Evolutionary conservation across 2,797 vertebrate genomes (phyloP), one percentile per base, ranked within the genome.

Genomic region (Cirrhinus molitorella): DNA sequence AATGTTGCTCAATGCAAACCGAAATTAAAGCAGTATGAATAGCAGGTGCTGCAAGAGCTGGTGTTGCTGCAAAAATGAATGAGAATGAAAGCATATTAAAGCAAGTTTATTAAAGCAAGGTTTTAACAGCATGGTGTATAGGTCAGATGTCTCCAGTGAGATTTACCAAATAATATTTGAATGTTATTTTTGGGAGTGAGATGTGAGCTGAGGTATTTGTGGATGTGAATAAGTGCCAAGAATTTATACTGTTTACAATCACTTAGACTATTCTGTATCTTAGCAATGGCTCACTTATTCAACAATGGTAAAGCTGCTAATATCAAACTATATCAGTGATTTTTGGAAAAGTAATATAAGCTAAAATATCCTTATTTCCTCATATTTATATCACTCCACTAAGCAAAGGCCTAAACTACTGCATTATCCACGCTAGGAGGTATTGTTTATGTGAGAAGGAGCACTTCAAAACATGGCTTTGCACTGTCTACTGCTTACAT

Each of bases 401-500:
- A n/a, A 65, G 13, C 10, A 68, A 76, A 85, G 19, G 55, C 8
- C 72, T 37, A 23, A 23, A 51, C 53, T 34, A 51, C 28, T 53
- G 21, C 21, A 63, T 37, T 78, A 37, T 37, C 16, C 65, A 45
- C 7, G 28, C 23, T 43, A 61, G 37, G 19, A 83, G 28, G 57
- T 21, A 47, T 9, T n/a, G n/a, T n/a, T n/a, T n/a, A 47, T 80
- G 59, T 75, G 80, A 76, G 11, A 85, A 70, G 84, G 65, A 31
- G 16, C 77, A 10, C 87, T 88, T 74, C 49, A 85, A 79, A 82
- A 83, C 45, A 83, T 40, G 72, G 74, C 49, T 73, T 31, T 80
- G 81, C 76, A 21, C 23, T 83, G 74, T 67, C 85, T 19, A 72
- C 63, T 76, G 81, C 81, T 87, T 76, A 88, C 80, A 86, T 89